Conservation (phyloP, 2,888 invertebrate species). For the Epicampocera succincta region DNA sequence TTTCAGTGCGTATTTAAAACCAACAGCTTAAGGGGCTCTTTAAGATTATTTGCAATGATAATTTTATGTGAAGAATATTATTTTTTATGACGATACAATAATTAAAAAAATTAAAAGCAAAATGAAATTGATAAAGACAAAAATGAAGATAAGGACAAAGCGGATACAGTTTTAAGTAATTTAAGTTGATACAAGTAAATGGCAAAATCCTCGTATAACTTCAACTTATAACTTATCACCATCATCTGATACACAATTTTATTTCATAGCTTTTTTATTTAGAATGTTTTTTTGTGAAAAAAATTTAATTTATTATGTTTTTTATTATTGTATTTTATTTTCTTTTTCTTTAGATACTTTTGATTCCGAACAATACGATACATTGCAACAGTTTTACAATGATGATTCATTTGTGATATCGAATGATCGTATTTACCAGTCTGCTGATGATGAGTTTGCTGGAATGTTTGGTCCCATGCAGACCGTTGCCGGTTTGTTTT, state of each 20-base stretch:
- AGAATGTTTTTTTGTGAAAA: neutral
- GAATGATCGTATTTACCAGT: slow-evolving; percentile 81
- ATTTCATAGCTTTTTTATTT: slow-evolving; percentile 5
- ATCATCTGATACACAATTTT: too few species aligned
- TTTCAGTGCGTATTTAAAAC: neutral
- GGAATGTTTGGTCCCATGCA: slow-evolving; percentile 81
- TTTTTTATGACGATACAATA: slow-evolving; percentile 3
- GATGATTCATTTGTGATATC: slow-evolving; percentile 81
- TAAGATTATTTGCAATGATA: slow-evolving; percentile 10
- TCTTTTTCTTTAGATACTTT: slow-evolving; percentile 75
- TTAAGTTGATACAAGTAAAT: neutral
- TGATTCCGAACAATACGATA: slow-evolving; percentile 78
- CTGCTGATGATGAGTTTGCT: slow-evolving; percentile 80
- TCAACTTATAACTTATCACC: too few species aligned
- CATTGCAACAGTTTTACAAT: slow-evolving; percentile 80
- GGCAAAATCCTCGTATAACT: too few species aligned
- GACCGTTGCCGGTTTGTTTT: slow-evolving; percentile 80
- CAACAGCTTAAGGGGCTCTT: neutral
- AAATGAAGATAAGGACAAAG: too few species aligned
- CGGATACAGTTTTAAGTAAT: slow-evolving; percentile 1
- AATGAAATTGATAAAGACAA: neutral
- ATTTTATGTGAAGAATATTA: slow-evolving; percentile 14
- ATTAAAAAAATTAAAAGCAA: slow-evolving; percentile 1
- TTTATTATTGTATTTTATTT: slow-evolving; percentile 25
- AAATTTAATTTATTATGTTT: slow-evolving; percentile 38